Base-by-base conservation (phyloP, 2,797 vertebrate species). In the Triplophysa bombifrons region DNA sequence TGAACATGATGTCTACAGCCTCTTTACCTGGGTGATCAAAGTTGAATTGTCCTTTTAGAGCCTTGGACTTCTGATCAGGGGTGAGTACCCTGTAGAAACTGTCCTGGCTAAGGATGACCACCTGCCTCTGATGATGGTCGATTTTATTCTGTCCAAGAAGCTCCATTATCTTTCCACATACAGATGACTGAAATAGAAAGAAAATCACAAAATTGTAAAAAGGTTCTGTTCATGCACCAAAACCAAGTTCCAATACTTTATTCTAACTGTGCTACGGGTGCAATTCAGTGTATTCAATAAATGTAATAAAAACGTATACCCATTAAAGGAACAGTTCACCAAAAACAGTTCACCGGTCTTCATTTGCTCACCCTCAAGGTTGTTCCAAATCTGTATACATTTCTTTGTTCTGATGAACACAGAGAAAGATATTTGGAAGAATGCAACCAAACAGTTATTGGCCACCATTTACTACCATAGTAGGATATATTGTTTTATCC, bases 61-160 rank as follows among this genome's bases (percentile, higher is more conserved):
- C 95, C 83, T 94, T 95, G 88, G 91, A 90, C 87, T 95, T 96
- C 90, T 96, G 95, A 84, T 96, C 95, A 0, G 92, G 83, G 9
- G 94, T 95, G 78, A 96, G 91, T 69, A 95, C 94, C 0, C 92
- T 90, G 87, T 96, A 96, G 91, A 96, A 96, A 89, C 95, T 96
- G 85, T 96, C 95, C 72, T 96, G 95, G 87, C 95, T 96, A 79
- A 96, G 89, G 1, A 96, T 95, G 84, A 94, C 95, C 85, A 96
- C 95, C 86, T 96, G 93, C 84, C 95, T 93, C 88, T 95, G 94
- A 80, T 88, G 94, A 78, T 93, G 91, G 82, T 96, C 95, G 83
- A 96, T 95, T 83, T 95, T 94, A 0, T 96, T 95, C 91, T 96
- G 95, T 3, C 95, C 95, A 86, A 96, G 92, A 75, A 96, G 91